phyloP scores from a whole-genome alignment of 1,140 invertebrate species.

The Bactericera cockerelli region DNA sequence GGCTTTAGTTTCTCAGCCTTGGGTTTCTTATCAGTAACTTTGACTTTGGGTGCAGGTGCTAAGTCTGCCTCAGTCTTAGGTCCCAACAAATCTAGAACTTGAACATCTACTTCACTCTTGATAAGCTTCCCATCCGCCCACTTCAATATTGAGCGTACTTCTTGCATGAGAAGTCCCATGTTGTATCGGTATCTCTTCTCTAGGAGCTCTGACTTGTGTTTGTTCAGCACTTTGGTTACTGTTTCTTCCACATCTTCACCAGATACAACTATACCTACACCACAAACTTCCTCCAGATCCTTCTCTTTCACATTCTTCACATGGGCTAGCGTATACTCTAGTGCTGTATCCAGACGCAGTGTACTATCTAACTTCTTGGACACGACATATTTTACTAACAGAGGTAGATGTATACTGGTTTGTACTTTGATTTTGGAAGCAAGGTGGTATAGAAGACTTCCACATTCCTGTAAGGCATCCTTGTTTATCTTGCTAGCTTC shows the following conservation, averaged over 20 bases:
- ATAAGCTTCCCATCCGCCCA: constrained; percentile 93
- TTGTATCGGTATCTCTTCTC: constrained; percentile 42
- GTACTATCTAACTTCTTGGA: constrained; percentile 68
- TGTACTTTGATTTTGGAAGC: constrained; percentile 84
- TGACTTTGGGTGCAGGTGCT: constrained; percentile 40
- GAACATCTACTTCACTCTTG: constrained; percentile 80
- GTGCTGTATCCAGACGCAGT: constrained; percentile 66
- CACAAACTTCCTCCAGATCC: constrained; percentile 70
- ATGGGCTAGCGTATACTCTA: constrained; percentile 67
- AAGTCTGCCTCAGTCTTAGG: constrained; percentile 82
- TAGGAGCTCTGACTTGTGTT: constrained; percentile 52
- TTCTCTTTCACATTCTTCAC: constrained; percentile 42
- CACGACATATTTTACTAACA: constrained; percentile 62
- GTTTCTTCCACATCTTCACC: constrained; percentile 75
- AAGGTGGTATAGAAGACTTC: constrained; percentile 68
- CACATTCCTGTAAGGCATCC: constrained; percentile 32
- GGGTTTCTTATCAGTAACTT: constrained; percentile 30
- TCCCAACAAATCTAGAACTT: constrained; percentile 67
- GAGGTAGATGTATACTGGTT: constrained; percentile 45
- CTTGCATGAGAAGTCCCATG: constrained; percentile 47
- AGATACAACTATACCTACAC: constrained; percentile 72
- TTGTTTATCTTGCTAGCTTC: constrained; percentile 27
- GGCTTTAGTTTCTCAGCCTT: too few relatives aligned
- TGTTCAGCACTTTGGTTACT: constrained; percentile 52
- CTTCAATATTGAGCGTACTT: constrained; percentile 56